A percentile compares a stretch with the other conserved stretches of the same genome.
Conservation (phyloP, 2,797 vertebrate genomes). For the Macropus fuliginosus region DNA sequence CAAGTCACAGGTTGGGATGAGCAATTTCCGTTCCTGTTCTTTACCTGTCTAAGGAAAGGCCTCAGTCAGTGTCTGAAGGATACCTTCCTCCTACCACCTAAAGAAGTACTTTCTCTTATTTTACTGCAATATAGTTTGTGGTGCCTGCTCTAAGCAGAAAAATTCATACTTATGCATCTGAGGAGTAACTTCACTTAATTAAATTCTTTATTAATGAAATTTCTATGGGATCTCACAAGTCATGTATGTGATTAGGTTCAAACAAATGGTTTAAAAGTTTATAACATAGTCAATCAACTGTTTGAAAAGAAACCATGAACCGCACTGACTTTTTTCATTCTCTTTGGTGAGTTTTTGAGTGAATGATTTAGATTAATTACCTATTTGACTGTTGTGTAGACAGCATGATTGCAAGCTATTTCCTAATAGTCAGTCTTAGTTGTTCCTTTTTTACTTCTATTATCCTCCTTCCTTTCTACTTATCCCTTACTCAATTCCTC, state of each 20-base stretch:
- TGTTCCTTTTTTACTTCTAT: not conserved
- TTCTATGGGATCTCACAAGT: not conserved
- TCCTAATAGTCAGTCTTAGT: slow-evolving; percentile 26
- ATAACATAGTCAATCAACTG: not conserved
- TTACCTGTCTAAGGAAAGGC: not conserved
- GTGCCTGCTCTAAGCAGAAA: not conserved
- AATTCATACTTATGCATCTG: not conserved
- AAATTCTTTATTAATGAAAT: not conserved
- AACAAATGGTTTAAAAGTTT: not conserved
- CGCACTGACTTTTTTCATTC: not conserved
- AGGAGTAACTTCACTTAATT: not conserved
- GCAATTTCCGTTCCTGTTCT: not conserved
- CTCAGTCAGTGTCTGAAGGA: not conserved
- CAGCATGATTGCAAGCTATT: slow-evolving; percentile 41
- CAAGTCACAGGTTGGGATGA: not conserved
- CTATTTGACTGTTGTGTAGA: slow-evolving; percentile 7
- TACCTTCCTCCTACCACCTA: not conserved
- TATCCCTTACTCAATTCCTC: slow-evolving; percentile 4
- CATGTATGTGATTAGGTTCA: not conserved
- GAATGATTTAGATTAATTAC: slow-evolving; percentile 1
- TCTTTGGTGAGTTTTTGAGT: not conserved
- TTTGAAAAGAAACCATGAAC: not conserved
- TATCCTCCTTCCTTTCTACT: not conserved
- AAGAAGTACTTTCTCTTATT: not conserved
- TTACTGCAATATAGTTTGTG: not conserved